phyloP scores from a whole-genome alignment of 2,888 invertebrate genomes.

The Operophtera brumata region DNA sequence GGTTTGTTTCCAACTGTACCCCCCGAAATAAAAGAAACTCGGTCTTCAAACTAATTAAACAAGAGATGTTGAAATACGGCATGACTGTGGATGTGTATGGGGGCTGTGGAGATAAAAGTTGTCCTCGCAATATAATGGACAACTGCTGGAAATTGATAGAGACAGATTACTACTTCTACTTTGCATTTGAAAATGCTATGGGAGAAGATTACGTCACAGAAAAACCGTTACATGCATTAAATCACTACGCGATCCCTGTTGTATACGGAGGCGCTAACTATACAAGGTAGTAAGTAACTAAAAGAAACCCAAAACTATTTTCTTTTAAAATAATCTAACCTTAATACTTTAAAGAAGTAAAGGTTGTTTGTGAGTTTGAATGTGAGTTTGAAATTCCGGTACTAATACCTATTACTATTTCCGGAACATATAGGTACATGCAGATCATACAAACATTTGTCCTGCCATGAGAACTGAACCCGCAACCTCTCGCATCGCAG shows the following conservation, averaged over 20 bases:
- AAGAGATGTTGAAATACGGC: conserved; percentile 32
- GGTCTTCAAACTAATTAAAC: conserved; percentile 36
- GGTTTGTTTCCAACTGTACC: conserved; percentile 55
- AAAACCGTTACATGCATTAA: conserved; percentile 51
- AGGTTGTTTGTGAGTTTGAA: no score
- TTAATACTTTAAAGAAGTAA: no score
- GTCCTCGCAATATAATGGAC: conserved; percentile 34
- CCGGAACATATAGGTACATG: no score
- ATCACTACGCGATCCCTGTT: conserved; percentile 54
- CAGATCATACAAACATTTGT: no score
- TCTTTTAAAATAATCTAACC: background rate
- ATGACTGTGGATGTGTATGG: conserved; percentile 53
- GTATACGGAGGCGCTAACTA: conserved; percentile 65
- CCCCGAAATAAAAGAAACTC: conserved; percentile 42
- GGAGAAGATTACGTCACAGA: conserved; percentile 63
- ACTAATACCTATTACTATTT: no score
- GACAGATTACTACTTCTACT: conserved; percentile 57
- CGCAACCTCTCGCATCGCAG: no score
- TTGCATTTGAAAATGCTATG: conserved; percentile 60
- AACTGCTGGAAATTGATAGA: conserved; percentile 45
- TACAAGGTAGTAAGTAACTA: conserved; percentile 46
- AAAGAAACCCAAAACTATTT: background rate
- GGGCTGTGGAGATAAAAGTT: conserved; percentile 44
- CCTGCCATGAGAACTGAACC: no score
- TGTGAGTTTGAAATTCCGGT: no score